Conservation (phyloP, 1,140 invertebrate genomes). For the Solenopsis invicta region DNA sequence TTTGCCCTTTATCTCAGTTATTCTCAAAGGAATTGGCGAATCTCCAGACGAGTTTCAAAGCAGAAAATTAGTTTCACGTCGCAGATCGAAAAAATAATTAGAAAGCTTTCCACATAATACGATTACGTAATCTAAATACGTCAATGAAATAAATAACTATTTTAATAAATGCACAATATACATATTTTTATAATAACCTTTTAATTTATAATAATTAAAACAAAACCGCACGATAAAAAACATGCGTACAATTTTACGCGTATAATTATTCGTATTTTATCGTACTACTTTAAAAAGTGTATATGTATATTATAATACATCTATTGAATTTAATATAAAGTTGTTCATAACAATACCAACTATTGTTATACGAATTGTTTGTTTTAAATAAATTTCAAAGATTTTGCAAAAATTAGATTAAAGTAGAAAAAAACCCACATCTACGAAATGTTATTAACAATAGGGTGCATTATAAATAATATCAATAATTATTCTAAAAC, state of each 20-base stretch:
- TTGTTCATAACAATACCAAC: background rate
- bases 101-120: constrained; percentile 7
- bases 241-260: too few species aligned
- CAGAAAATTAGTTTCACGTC: constrained; percentile 26
- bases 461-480: background rate
- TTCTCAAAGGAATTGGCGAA: constrained; percentile 39
- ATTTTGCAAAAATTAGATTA: background rate
- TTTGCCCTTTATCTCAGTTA: constrained; percentile 12
- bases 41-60: constrained; percentile 16
- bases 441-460: background rate
- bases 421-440: background rate
- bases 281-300: background rate
- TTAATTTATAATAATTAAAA: background rate
- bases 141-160: background rate
- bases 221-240: background rate
- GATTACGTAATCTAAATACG: background rate
- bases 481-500: constrained; percentile 14
- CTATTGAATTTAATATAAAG: background rate
- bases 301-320: background rate
- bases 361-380: background rate
- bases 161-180: background rate
- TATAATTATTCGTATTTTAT: background rate
- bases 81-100: constrained; percentile 30
- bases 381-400: background rate
- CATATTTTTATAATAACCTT: background rate